Evolutionary conservation across 2,888 invertebrate genomes (phyloP).

Genomic region (Sympetrum striolatum): DNA sequence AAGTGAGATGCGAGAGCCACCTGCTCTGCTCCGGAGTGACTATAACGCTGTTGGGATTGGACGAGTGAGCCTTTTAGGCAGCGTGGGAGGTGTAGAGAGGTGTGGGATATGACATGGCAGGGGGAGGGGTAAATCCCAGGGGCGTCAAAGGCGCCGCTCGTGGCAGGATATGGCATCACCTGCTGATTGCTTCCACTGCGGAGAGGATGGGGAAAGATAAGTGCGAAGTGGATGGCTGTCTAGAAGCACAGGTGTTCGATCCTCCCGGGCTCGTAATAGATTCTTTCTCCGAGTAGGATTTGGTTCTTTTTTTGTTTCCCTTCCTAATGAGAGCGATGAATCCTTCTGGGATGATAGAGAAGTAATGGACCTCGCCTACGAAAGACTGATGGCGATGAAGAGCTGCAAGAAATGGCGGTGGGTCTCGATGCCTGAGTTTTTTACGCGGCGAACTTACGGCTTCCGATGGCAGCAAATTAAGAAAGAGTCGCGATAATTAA

Average conservation of each 20-base stretch:
- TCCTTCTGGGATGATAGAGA: background rate
- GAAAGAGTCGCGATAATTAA: too few species aligned
- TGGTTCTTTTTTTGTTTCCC: background rate
- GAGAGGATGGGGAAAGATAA: background rate
- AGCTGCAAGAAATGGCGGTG: too few species aligned
- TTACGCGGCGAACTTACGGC: too few species aligned
- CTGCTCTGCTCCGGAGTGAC: background rate
- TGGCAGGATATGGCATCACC: conserved; percentile 16
- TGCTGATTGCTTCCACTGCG: conserved; percentile 16
- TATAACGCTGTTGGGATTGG: background rate
- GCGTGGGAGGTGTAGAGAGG: background rate
- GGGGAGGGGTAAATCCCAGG: background rate
- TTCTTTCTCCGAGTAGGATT: background rate
- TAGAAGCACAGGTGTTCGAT: conserved; percentile 10
- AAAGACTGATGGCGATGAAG: too few species aligned
- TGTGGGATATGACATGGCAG: background rate
- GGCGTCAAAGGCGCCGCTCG: conserved; percentile 38
- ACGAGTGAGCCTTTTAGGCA: background rate
- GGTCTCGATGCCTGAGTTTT: too few species aligned
- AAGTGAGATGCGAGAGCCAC: conserved; percentile 26
- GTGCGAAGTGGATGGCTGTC: background rate
- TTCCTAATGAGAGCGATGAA: background rate
- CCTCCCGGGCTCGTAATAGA: background rate
- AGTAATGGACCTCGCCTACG: background rate
- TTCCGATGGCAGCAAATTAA: too few species aligned